Evolutionary conservation across 1,140 invertebrate genomes (phyloP), one percentile per base, ranked within the genome.

Genomic region (Cherax destructor): DNA sequence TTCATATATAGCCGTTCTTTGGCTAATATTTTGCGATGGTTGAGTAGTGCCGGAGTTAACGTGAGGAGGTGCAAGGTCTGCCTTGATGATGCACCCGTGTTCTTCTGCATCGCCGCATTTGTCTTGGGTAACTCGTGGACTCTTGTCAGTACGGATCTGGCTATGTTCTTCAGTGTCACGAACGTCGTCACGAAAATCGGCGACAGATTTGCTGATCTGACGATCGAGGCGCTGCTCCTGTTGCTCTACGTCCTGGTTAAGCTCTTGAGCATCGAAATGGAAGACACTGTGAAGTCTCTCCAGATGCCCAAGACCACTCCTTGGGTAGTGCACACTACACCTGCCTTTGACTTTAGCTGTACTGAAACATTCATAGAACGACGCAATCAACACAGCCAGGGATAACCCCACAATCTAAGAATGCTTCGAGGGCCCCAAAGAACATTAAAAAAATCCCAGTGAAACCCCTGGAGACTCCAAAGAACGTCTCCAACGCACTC

Each of bases 251-350:
- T 61, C 69, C 50, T 91, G 10, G 74, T 91, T 6, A 91, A 91
- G 88, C n/a, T 91, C 69, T 0, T 85, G 10, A 83, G 79, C 59
- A 18, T 84, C 18, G 88, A 91, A 30, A 78, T 85, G 81, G 81
- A 91, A 56, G 83, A 91, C 4, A 85, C 88, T 2, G 81, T 84
- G 11, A 41, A 74, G 18, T 78, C 74, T 0, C 86, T 87, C 11
- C 21, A 49, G 10, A 79, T 4, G 59, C 11, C 24, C 5, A 9
- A 18, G 72, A 21, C 13, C 49, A 9, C 47, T 16, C 24, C n/a
- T 4, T 61, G 50, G n/a, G 4, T 30, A 11, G 52, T 65, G 1
- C 21, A n/a, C 4, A 24, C 52, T 4, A 10, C 24, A 21, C 49
- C 52, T 41, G 52, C 24, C 6, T 56, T 16, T 49, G 49, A 77